Conservation (phyloP, 2,797 vertebrate species). For the Anomalospiza imberbis region DNA sequence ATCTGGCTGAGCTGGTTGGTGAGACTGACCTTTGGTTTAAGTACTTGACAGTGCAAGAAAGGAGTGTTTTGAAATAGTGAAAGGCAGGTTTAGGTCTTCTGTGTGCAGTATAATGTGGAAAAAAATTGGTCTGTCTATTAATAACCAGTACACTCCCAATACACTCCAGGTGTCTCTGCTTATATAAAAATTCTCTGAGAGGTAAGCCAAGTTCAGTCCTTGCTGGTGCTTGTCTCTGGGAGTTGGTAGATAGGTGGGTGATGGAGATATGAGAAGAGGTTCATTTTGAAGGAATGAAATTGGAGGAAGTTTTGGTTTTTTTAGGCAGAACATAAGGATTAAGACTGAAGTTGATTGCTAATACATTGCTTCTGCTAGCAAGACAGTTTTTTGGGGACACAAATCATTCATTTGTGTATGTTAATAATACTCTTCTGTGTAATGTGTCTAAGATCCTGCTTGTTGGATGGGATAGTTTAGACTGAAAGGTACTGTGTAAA, state of each 20-base stretch:
- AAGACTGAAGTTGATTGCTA: neutral
- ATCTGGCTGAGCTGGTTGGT: neutral
- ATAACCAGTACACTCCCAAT: neutral
- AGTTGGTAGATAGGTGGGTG: neutral
- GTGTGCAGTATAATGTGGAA: neutral
- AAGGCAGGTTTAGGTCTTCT: neutral
- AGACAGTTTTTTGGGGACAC: neutral
- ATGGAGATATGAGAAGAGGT: neutral
- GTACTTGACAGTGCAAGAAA: neutral
- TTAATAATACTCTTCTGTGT: neutral
- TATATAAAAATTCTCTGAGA: neutral
- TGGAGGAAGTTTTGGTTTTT: neutral
- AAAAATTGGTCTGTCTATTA: neutral
- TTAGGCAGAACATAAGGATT: neutral
- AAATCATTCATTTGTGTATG: neutral
- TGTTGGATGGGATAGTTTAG: neutral
- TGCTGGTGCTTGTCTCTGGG: neutral
- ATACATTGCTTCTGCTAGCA: neutral
- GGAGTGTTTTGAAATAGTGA: neutral
- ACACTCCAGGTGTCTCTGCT: neutral
- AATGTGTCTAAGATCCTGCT: neutral
- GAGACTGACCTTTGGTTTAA: neutral
- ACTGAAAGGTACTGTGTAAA: neutral
- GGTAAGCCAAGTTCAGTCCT: neutral
- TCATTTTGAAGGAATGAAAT: neutral